Evolutionary conservation across 1,140 invertebrate genomes (phyloP), one percentile per base, ranked within the genome.

Genomic region (Drosophila lacertosa): DNA sequence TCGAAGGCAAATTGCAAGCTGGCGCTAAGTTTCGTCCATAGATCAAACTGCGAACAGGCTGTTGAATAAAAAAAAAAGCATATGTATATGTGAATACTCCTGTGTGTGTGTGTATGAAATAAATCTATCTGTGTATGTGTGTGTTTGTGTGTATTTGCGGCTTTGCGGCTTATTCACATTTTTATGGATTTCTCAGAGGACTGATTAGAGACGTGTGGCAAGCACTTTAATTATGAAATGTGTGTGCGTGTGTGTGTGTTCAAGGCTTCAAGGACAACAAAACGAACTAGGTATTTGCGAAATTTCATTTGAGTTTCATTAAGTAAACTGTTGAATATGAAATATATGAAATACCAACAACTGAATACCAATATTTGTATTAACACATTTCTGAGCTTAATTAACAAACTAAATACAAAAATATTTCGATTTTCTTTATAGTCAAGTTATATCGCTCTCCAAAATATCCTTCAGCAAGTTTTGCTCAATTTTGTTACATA

Each of bases 1-100:
- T 26, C n/a, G 10, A 39, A 29, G 20, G 59, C 29, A 40, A 59
- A 51, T 40, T 67, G 64, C 64, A 67, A 67, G 55, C 45, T 51
- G 55, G 45, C 57, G 48, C 35, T 35, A 18, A 67, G 51, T 39
- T 62, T 65, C 26, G 47, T 4, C 13, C 29, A n/a, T 22, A 18
- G 15, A 33, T 6, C 13, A 32, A 47, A 13, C 26, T 22, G 13
- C 9, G 29, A 53, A 42, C 26, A 10, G 37, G 13, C 15, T 18
- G 35, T 13, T n/a, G 20, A 51, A 50, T 50, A 62, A 29, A 63
- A 29, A 24, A 51, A 44, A 33, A 63, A 63, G 2, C 4, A 15
- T 45, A 20, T 37, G 9, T 37, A 37, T 37, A 26, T n/a, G n/a
- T n/a, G n/a, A 3, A 26, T 26, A 26, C 24, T 11, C 9, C 9